Evolutionary conservation across 2,113 vertebrate genomes (phyloP), one percentile per base, ranked within the genome.

Genomic region (Psittacula cyanocephala): DNA sequence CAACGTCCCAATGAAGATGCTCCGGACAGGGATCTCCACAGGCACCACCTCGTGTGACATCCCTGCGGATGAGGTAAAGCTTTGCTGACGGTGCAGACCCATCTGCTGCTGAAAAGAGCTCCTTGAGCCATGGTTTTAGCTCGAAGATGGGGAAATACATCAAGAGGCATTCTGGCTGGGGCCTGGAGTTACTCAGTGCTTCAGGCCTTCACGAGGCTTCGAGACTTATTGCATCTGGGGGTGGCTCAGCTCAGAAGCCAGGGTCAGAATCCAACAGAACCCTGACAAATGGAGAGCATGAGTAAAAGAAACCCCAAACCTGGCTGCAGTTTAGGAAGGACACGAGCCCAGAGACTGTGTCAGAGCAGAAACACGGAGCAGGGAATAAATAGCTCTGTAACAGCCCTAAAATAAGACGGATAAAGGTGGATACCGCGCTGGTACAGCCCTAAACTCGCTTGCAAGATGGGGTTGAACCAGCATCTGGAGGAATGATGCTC

Each of bases 311-410:
- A 35, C 33, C 14, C 9, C 33, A 59, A 24, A 35, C 33, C 0
- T 46, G 49, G 57, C 37, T 70, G 49, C 63, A 20, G 29, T 76
- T 81, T 63, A 23, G 43, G 69, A 59, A 75, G 43, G 19, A 44
- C 24, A 11, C 2, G 0, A 57, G 75, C 53, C 37, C 43, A 39
- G 41, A 69, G 49, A 8, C 55, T 31, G 9, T 0, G 0, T 44
- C 28, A 69, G 37, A 55, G 33, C 39, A 50, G 69, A 57, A 41
- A 46, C 39, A 44, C 13, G 1, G 57, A 52, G 19, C 29, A 46
- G 33, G 63, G 68, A 52, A 31, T 25, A 47, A 64, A 89, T 2
- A 20, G 20, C 25, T 39, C 14, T 35, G 14, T 33, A 69, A 49
- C 16, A 37, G 43, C 33, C 57, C 75, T 49, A n/a, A 65, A 53